These are phyloP conservation scores for Enteromius argenteus DNA, from an alignment of 2,797 vertebrate genomes.

Conservation along the genomic window DNA sequence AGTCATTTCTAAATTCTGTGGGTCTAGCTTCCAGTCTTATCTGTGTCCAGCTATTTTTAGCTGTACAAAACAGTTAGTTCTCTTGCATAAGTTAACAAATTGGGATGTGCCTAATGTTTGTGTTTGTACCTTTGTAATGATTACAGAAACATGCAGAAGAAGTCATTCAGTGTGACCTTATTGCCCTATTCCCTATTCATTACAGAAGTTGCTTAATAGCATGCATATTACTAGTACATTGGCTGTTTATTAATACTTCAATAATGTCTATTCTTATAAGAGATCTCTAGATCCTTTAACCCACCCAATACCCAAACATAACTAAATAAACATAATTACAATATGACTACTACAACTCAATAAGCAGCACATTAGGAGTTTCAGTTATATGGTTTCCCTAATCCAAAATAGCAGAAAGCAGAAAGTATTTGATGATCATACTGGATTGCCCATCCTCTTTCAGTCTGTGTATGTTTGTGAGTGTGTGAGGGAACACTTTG, in stretches of 20 bases:
- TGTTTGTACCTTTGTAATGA: neutral
- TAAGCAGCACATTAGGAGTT: neutral
- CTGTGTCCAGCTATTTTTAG: too few species aligned
- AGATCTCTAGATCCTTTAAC: neutral
- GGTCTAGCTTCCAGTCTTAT: too few species aligned
- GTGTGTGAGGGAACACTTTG: conserved; percentile 63
- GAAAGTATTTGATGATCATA: neutral
- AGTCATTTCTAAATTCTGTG: too few species aligned
- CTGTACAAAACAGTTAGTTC: too few species aligned
- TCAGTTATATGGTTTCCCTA: neutral
- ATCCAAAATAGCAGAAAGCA: neutral
- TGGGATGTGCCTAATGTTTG: neutral
- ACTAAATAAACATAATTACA: too few species aligned
- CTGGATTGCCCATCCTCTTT: conserved; percentile 14
- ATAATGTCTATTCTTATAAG: neutral
- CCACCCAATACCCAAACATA: neutral
- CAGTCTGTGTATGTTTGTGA: conserved; percentile 42
- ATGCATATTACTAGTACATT: neutral
- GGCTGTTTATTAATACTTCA: neutral
- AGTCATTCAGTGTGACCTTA: neutral
- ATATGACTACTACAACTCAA: neutral
- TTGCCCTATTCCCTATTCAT: neutral
- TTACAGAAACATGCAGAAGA: neutral
- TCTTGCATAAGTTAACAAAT: too few species aligned
- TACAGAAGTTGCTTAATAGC: neutral